phyloP scores from a whole-genome alignment of 37 sponge, comb jelly and placozoan genomes.

The Lycopodina hypogea region DNA sequence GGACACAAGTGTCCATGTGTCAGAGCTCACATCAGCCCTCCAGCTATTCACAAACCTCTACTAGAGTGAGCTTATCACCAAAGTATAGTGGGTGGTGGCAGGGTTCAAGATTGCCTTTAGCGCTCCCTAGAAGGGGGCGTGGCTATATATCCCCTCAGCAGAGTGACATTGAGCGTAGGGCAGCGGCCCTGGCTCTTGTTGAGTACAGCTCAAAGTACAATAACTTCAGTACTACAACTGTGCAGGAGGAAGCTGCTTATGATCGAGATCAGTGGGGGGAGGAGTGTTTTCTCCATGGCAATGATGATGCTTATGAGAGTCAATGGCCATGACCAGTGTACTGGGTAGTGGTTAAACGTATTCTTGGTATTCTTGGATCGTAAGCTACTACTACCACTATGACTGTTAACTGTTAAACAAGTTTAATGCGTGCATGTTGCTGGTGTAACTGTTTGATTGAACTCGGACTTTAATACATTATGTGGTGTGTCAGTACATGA shows the following conservation, averaged over 20 bases:
- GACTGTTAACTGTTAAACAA: too few species aligned
- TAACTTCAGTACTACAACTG: slow-evolving; percentile 43
- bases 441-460: too few species aligned
- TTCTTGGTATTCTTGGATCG: too few species aligned
- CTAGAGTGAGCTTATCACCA: neutral
- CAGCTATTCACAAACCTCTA: too few species aligned
- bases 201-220: slow-evolving; percentile 51
- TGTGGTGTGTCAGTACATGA: too few species aligned
- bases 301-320: neutral
- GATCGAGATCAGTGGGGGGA: slow-evolving; percentile 23
- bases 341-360: too few species aligned
- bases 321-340: too few species aligned
- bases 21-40: neutral
- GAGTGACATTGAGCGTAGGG: neutral
- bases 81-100: too few species aligned
- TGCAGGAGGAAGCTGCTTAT: slow-evolving; percentile 36
- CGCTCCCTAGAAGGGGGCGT: neutral
- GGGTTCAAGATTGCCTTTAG: neutral
- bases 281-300: neutral
- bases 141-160: neutral
- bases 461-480: too few species aligned
- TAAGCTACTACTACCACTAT: too few species aligned
- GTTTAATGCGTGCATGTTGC: too few species aligned
- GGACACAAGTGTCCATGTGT: slow-evolving; percentile 33
- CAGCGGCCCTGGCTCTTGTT: neutral